Conservation (phyloP, 2,888 invertebrate species). For the Stictocephala bisonia region DNA sequence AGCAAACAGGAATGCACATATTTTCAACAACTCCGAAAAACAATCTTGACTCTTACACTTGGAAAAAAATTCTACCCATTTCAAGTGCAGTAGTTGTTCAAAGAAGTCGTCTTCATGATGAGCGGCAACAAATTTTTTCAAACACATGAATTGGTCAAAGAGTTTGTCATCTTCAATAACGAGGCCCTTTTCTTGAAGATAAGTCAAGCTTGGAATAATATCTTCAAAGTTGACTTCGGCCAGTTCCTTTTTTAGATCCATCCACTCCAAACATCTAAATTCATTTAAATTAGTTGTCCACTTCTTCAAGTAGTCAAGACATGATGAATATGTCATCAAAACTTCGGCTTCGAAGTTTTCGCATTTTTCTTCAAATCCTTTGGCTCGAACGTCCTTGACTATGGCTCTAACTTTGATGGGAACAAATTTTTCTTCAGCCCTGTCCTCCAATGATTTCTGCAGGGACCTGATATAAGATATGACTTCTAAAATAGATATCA, state of each 20-base stretch:
- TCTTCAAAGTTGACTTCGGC: too few relatives aligned
- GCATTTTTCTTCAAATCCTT: too few relatives aligned
- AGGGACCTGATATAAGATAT: too few relatives aligned
- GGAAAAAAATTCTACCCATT: constrained; percentile 17
- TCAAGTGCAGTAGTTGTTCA: constrained; percentile 1
- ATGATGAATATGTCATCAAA: constrained; percentile 12
- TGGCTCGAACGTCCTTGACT: too few relatives aligned
- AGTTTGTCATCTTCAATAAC: constrained; percentile 22
- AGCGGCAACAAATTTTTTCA: constrained; percentile 11
- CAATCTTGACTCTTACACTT: background rate
- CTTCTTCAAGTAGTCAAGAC: constrained; percentile 32
- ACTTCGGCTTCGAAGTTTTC: too few relatives aligned
- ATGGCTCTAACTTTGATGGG: too few relatives aligned
- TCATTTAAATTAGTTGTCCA: background rate
- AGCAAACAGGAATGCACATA: background rate
- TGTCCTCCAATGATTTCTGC: too few relatives aligned
- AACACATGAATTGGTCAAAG: constrained; percentile 11
- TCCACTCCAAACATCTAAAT: background rate
- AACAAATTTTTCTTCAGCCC: too few relatives aligned
- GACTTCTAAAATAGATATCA: constrained; percentile 17
- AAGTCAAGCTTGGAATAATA: background rate
- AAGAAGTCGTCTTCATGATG: constrained; percentile 5
- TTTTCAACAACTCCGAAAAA: background rate
- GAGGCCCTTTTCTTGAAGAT: background rate
- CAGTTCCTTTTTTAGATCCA: too few relatives aligned